Base-by-base conservation (phyloP, 2,797 vertebrate species). In the Silurus lanzhouensis region DNA sequence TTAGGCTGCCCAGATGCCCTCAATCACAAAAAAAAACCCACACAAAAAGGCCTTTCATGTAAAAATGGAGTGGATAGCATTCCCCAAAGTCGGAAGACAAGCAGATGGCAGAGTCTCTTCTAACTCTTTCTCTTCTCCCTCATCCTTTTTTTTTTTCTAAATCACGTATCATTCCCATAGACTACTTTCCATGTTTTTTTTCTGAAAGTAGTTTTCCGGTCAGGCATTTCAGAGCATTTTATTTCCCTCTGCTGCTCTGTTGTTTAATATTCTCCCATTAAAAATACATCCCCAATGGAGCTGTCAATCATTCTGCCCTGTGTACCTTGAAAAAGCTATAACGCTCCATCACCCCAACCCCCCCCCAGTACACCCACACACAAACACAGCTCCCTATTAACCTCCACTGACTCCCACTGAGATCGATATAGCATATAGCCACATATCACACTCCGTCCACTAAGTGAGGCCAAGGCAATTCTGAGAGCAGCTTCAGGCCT, bases 21-120 rank as follows among this genome's bases (percentile, higher is more conserved):
- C 87, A 87, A 86, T 86, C 84, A 86, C 86, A 87, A 88, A 81
- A 86, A 81, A 31, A 12, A 22, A 6, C 31, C 31, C 10, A 60
- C 77, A 88, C 78, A 68, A 64, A 81, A 83, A 85, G 85, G 84
- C 76, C 85, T 90, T 90, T 91, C 85, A 89, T 87, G 87, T 91
- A 86, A 88, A 91, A 89, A 84, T 87, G 85, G 84, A 87, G 82
- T 87, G 80, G 79, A 83, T 82, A 55, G 70, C 64, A 27, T 85
- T 89, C 87, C 88, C 85, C 83, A 66, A 46, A 84, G 86, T 82
- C 38, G 60, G 75, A 82, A 75, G 88, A 87, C 31, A 84, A 78
- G 68, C 79, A 85, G 76, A 78, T 31, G 19, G 13, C 38, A 8
- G 1, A 15, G 48, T 72, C 6, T 52, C 48, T 52, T 7, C 48